These are phyloP conservation scores for Aphis craccivora DNA, from an alignment of 1,140 invertebrate genomes.

Conservation along the genomic window DNA sequence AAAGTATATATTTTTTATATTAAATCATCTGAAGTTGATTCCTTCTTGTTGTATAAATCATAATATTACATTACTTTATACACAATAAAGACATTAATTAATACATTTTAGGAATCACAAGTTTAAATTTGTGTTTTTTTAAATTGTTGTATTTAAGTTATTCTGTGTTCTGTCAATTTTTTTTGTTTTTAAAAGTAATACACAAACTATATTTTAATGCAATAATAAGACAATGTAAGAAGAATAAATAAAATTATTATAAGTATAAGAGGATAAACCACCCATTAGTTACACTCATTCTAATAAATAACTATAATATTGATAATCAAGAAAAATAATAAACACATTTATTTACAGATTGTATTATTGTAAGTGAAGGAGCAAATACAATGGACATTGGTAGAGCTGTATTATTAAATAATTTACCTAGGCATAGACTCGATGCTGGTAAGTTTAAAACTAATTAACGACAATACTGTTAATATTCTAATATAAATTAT, in stretches of 20 bases:
- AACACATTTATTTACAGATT: slow-evolving; percentile 69
- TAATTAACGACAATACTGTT: neutral
- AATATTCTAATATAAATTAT: neutral
- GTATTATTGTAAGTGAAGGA: slow-evolving; percentile 95
- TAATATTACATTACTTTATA: no score
- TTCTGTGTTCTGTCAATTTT: neutral
- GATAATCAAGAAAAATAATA: slow-evolving; percentile 3
- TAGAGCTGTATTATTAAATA: slow-evolving; percentile 84
- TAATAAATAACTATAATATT: neutral
- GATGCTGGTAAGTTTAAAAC: slow-evolving; percentile 72
- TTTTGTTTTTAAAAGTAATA: neutral
- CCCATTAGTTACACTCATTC: neutral
- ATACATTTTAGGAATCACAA: neutral
- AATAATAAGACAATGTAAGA: neutral
- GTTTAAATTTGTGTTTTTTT: neutral
- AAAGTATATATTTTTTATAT: no score
- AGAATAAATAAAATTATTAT: neutral
- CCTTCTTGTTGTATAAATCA: no score
- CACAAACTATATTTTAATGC: neutral
- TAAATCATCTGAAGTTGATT: no score
- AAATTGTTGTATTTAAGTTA: neutral
- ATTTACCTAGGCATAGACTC: slow-evolving; percentile 81
- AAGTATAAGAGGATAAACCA: neutral
- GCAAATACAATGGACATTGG: slow-evolving; percentile 99
- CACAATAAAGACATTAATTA: no score